Base-by-base conservation (phyloP, 2,888 invertebrate species). In the Digitonthophagus gazella region DNA sequence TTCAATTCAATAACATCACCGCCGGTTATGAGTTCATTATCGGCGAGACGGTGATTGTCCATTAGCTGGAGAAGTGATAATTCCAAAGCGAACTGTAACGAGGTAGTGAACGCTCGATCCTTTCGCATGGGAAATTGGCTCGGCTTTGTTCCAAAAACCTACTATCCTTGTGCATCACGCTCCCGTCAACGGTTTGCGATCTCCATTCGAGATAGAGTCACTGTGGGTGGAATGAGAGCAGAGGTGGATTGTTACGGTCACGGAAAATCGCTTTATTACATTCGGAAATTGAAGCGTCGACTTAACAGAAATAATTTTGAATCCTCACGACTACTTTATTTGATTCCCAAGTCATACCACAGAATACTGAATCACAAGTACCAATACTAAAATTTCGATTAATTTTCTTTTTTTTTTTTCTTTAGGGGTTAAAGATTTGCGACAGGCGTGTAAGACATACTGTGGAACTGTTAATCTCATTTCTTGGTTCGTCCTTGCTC, bases 81-180 rank as follows among this genome's bases (percentile, higher is more conserved):
- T 44, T 44, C 11, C 28, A 44, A 44, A 44, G 28, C 28, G 28
- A 44, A 44, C 28, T 44, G 11, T 44, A 44, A 44, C 28, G 28
- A 44, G 6, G 28, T 44, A 44, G 28, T 44, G 28, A 44, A 44
- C 28, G 28, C 28, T 44, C 28, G 28, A 8, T 44, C 28, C 28
- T 44, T 44, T 44, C 28, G 61, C 61, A 61, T 61, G 61, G 20
- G 20, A 61, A 19, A 61, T 61, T 20, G 61, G 61, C 20, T 18
- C 18, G 20, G 61, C 61, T 19, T 61, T 61, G 61, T 61, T 19
- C 61, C 61, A 61, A 61, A 61, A 61, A 61, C 61, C 61, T 61
- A 61, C 61, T 61, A 61, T 61, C 18, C 61, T 61, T 61, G 61
- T 19, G 16, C 61, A 20, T 61, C 61, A 61, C 61, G 61, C 28